Conservation (phyloP, 2,888 invertebrate species). For the Chalcis sispes region DNA sequence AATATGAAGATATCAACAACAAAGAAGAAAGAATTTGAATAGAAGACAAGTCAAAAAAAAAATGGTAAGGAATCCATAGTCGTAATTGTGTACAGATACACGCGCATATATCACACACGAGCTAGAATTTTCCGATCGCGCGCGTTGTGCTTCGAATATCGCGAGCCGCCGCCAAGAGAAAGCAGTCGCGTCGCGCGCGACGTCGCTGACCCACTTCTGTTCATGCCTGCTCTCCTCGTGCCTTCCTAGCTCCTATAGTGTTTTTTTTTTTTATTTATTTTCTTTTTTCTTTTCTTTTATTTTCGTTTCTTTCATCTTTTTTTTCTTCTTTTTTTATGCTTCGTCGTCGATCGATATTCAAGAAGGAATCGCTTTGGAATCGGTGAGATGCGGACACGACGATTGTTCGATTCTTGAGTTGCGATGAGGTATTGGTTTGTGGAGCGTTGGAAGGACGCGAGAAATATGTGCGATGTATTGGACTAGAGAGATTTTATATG, state of each 20-base stretch:
- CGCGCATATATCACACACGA: too few relatives aligned
- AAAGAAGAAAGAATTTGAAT: too few relatives aligned
- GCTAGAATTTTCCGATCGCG: constrained; percentile 50
- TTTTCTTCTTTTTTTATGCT: too few relatives aligned
- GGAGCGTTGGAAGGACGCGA: too few relatives aligned
- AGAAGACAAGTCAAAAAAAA: not conserved
- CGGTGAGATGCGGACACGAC: not conserved
- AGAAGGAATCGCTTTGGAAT: not conserved
- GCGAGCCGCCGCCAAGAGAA: constrained; percentile 73
- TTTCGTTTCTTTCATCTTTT: not conserved
- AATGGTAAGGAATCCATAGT: not conserved
- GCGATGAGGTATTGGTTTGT: too few relatives aligned
- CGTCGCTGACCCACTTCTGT: constrained; percentile 69
- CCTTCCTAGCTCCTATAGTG: not conserved
- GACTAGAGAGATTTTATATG: too few relatives aligned
- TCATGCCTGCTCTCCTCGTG: constrained; percentile 6
- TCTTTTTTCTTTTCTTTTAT: not conserved
- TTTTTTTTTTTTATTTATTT: not conserved
- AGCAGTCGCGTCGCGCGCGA: constrained; percentile 65
- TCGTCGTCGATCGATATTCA: too few relatives aligned
- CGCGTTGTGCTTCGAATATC: not conserved
- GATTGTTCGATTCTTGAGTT: too few relatives aligned
- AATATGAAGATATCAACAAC: too few relatives aligned
- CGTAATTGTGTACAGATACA: not conserved
- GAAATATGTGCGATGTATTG: too few relatives aligned